A percentile compares a stretch with the other conserved stretches of the same genome.
phyloP scores from a whole-genome alignment of 2,113 vertebrate species.

The Myiozetetes cayanensis region DNA sequence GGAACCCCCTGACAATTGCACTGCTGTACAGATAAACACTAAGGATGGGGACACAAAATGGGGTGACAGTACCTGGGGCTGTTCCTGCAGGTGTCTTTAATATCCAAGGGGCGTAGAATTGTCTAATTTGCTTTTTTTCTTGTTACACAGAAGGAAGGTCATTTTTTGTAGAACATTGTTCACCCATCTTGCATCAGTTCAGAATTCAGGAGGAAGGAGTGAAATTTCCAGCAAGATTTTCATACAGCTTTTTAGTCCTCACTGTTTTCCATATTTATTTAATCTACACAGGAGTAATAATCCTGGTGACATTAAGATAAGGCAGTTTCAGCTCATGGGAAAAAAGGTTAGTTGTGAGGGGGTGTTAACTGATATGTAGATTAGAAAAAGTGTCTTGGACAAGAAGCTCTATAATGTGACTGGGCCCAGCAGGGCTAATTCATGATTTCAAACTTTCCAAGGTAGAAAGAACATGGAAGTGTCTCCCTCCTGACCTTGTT shows the following conservation, averaged over 20 bases:
- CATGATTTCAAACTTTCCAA: not conserved
- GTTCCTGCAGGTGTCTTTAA: not conserved
- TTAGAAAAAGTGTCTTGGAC: not conserved
- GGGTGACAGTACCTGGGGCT: no score
- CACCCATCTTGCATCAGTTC: not conserved
- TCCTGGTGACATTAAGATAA: not conserved
- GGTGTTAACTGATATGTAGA: not conserved
- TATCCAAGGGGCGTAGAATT: not conserved
- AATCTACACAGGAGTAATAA: not conserved
- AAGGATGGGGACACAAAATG: not conserved
- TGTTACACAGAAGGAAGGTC: not conserved
- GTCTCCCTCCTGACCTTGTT: not conserved
- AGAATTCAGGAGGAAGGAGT: not conserved
- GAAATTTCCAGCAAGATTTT: not conserved
- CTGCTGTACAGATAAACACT: not conserved
- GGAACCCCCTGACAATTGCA: not conserved
- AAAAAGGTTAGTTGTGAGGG: not conserved
- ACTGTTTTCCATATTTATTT: not conserved
- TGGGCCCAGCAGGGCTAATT: not conserved
- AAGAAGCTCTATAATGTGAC: not conserved
- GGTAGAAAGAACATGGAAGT: not conserved
- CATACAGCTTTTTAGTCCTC: not conserved
- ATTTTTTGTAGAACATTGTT: not conserved
- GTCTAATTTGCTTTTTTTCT: not conserved
- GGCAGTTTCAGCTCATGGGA: not conserved